Conservation (phyloP, 2,797 vertebrate genomes). For the Diplodus puntazzo region DNA sequence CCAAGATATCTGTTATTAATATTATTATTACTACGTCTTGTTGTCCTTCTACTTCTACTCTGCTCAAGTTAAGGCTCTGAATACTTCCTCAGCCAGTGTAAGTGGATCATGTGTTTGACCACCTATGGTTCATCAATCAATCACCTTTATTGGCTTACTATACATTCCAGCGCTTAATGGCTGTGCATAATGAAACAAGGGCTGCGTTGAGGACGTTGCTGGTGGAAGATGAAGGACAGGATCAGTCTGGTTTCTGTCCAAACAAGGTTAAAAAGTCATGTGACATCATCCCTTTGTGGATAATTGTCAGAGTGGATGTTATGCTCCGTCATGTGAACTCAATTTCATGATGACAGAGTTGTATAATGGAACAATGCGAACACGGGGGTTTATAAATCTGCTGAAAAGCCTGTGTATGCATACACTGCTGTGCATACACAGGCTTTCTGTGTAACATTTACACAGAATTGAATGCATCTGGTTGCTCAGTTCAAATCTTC, state of each 20-base stretch:
- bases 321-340: constrained; percentile 59
- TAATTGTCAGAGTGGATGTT: constrained; percentile 66
- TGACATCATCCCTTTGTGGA: constrained; percentile 63
- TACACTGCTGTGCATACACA: constrained; percentile 21
- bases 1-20: no score
- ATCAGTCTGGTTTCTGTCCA: constrained; percentile 58
- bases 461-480: constrained; percentile 43
- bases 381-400: constrained; percentile 50
- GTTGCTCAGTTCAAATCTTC: constrained; percentile 44
- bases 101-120: constrained; percentile 41
- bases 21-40: background rate
- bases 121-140: constrained; percentile 37
- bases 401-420: constrained; percentile 20
- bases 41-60: background rate
- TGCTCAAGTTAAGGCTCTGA: constrained; percentile 7
- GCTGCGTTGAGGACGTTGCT: constrained; percentile 47
- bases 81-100: background rate
- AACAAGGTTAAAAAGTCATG: constrained; percentile 71
- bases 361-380: constrained; percentile 55
- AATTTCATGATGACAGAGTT: constrained; percentile 61
- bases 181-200: constrained; percentile 57
- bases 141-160: constrained; percentile 44
- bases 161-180: constrained; percentile 21
- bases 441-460: constrained; percentile 31
- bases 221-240: constrained; percentile 47